Conservation (phyloP, 2,888 invertebrate species). For the Blera fallax region DNA sequence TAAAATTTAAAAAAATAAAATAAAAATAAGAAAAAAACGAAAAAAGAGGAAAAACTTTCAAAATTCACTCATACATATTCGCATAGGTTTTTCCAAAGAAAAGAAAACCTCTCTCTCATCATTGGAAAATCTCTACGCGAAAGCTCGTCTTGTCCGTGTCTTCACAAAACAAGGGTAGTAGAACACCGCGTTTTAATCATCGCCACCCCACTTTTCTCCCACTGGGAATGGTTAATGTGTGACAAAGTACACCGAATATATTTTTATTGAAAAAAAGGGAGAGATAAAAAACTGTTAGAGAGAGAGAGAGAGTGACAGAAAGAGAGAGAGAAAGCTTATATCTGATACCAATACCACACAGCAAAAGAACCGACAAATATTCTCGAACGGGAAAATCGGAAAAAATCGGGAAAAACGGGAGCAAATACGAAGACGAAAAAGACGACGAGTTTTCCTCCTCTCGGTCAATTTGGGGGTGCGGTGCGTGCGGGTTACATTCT, state of each 20-base stretch:
- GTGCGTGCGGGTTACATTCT: slow-evolving; percentile 51
- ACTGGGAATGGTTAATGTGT: neutral
- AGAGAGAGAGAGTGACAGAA: neutral
- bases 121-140: slow-evolving; percentile 32
- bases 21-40: neutral
- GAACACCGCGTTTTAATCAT: slow-evolving; percentile 42
- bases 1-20: neutral
- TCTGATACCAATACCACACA: slow-evolving; percentile 7
- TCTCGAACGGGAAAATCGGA: slow-evolving; percentile 14
- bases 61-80: neutral
- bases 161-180: slow-evolving; percentile 37
- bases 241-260: neutral
- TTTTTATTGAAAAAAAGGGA: neutral
- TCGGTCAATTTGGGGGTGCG: slow-evolving; percentile 58
- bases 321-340: slow-evolving; percentile 2
- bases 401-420: slow-evolving; percentile 38
- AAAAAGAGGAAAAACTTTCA: slow-evolving; percentile 2
- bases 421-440: slow-evolving; percentile 12
- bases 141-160: slow-evolving; percentile 21
- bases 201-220: neutral
- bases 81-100: slow-evolving; percentile 20
- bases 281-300: neutral
- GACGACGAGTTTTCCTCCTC: slow-evolving; percentile 29
- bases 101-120: slow-evolving; percentile 7
- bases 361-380: slow-evolving; percentile 30